phyloP scores from a whole-genome alignment of 2,888 invertebrate genomes.

The Phalera bucephala region DNA sequence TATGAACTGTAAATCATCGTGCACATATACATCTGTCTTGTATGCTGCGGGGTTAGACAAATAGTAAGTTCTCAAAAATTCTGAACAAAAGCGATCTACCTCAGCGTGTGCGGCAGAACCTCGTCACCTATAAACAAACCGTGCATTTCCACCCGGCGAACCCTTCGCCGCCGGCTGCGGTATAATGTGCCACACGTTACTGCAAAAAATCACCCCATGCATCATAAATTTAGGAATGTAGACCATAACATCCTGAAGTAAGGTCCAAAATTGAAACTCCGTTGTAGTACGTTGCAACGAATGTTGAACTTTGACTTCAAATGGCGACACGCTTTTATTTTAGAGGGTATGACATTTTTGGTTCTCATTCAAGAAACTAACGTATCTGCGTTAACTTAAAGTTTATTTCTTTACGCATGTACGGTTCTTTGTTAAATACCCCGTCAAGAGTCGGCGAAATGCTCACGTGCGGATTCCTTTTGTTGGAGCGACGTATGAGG shows the following conservation, averaged over 20 bases:
- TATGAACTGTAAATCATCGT: no score
- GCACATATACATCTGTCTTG: no score
- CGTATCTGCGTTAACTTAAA: slow-evolving; percentile 22
- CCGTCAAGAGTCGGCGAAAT: slow-evolving; percentile 47
- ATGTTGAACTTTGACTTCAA: slow-evolving; percentile 66
- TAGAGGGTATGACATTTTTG: slow-evolving; percentile 29
- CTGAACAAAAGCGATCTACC: slow-evolving; percentile 37
- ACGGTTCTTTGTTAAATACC: slow-evolving; percentile 43
- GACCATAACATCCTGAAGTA: slow-evolving; percentile 37
- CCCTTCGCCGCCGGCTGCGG: slow-evolving; percentile 37
- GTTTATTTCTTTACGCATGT: slow-evolving; percentile 28
- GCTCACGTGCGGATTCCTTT: slow-evolving; percentile 60
- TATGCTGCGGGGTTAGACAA: no score
- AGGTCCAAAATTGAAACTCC: slow-evolving; percentile 28
- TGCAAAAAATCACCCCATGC: slow-evolving; percentile 49
- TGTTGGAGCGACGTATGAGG: slow-evolving; percentile 44
- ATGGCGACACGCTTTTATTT: slow-evolving; percentile 48
- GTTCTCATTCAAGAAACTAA: slow-evolving; percentile 26
- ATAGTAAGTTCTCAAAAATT: slow-evolving; percentile 27
- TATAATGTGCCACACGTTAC: slow-evolving; percentile 58
- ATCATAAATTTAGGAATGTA: slow-evolving; percentile 27
- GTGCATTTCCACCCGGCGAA: slow-evolving; percentile 43
- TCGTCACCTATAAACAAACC: slow-evolving; percentile 60
- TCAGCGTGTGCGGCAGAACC: slow-evolving; percentile 43
- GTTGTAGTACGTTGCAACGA: slow-evolving; percentile 37